These are phyloP conservation scores for Tylochromis polylepis DNA, from an alignment of 2,113 vertebrate species.

Conservation along the genomic window DNA sequence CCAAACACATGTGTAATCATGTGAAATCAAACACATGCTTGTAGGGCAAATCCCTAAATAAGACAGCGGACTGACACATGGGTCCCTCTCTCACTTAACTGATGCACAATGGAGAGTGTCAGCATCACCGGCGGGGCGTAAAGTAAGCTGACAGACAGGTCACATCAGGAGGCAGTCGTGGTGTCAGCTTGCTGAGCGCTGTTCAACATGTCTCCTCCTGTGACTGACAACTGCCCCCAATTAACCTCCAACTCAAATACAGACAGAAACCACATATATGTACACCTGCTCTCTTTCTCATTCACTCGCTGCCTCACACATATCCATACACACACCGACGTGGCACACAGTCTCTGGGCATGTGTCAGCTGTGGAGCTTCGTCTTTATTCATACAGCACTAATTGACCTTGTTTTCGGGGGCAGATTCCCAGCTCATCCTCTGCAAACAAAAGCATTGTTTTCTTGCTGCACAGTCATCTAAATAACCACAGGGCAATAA, in stretches of 20 bases:
- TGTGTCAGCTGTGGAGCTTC: conserved; percentile 30
- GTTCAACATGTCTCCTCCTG: conserved; percentile 55
- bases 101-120: conserved; percentile 51
- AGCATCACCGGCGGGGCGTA: conserved; percentile 29
- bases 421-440: background rate
- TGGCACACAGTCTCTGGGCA: background rate
- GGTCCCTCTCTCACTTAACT: conserved; percentile 49
- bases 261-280: conserved; percentile 24
- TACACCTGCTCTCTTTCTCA: conserved; percentile 37
- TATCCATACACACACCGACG: background rate
- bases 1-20: background rate
- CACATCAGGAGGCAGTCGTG: conserved; percentile 39
- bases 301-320: background rate
- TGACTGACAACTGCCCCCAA: conserved; percentile 61
- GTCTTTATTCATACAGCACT: conserved; percentile 36
- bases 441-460: background rate
- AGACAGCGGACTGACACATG: conserved; percentile 45
- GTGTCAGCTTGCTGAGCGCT: conserved; percentile 44
- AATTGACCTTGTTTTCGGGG: conserved; percentile 39
- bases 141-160: conserved; percentile 56
- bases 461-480: background rate
- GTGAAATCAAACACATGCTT: conserved; percentile 56
- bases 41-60: background rate
- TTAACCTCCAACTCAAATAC: conserved; percentile 51
- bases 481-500: background rate